Evolutionary conservation across 2,113 vertebrate genomes (phyloP).

Genomic region (Sclerurus mexicanus): DNA sequence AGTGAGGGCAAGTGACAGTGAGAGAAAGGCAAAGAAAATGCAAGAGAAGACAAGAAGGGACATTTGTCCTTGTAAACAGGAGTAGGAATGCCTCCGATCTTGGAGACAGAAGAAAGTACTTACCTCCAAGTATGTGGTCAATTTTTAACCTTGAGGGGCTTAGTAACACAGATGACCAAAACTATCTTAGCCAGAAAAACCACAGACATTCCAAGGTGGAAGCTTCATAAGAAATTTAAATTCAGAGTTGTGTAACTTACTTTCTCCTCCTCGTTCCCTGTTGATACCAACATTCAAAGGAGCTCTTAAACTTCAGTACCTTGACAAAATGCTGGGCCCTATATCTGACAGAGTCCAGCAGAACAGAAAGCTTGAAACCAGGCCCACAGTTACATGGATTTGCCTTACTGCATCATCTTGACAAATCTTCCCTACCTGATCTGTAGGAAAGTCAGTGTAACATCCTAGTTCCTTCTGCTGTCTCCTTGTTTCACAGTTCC

Average conservation of each 20-base stretch:
- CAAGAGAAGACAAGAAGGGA: neutral
- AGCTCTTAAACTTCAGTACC: neutral
- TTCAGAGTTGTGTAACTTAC: neutral
- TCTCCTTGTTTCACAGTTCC: neutral
- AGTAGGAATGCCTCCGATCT: neutral
- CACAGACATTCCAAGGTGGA: neutral
- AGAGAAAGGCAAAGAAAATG: neutral
- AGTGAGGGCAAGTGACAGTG: accelerated
- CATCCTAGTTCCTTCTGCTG: neutral
- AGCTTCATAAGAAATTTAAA: neutral
- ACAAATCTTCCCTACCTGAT: neutral
- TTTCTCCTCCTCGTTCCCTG: neutral
- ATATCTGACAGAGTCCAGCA: neutral
- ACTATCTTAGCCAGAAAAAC: neutral
- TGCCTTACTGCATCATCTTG: neutral
- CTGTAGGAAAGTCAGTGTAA: neutral
- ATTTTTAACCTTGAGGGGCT: neutral
- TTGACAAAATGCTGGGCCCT: neutral
- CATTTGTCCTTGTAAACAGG: neutral
- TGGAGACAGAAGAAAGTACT: neutral
- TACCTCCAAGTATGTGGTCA: neutral
- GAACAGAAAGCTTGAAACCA: neutral
- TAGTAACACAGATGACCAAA: neutral
- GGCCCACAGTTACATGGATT: neutral
- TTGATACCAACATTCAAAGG: neutral